Conservation (phyloP, 2,113 vertebrate species). For the Tachuris rubrigastra region DNA sequence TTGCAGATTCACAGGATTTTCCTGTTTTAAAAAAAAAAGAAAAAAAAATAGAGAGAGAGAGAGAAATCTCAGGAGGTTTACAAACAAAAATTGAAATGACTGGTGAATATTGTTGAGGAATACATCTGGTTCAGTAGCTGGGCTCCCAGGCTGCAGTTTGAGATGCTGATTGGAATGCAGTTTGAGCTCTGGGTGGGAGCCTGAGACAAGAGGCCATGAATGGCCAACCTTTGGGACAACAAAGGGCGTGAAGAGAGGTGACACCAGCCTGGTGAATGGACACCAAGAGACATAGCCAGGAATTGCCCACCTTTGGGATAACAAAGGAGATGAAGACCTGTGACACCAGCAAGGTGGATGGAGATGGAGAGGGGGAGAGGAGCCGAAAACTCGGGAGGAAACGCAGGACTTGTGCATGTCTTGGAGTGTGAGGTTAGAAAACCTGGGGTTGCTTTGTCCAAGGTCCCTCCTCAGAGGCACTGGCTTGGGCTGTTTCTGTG, state of each 20-base stretch:
- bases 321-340: not conserved
- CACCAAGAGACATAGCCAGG: not conserved
- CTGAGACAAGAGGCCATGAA: not conserved
- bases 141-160: not conserved
- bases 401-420: not conserved
- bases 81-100: not conserved
- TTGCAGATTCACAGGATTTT: not conserved
- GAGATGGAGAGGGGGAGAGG: not conserved
- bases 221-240: not conserved
- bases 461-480: not conserved
- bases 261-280: not conserved
- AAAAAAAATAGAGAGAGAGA: not conserved
- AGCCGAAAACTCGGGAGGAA: rapidly evolving
- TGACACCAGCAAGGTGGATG: rapidly evolving
- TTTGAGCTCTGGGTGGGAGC: not conserved
- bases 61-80: not conserved
- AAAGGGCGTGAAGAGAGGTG: not conserved
- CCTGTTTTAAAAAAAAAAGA: not conserved
- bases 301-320: not conserved
- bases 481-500: not conserved
- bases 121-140: not conserved
- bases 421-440: not conserved
- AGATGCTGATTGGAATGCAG: not conserved
- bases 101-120: not conserved
- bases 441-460: not conserved